Base-by-base conservation (phyloP, 1,140 invertebrate species). In the Mya arenaria region DNA sequence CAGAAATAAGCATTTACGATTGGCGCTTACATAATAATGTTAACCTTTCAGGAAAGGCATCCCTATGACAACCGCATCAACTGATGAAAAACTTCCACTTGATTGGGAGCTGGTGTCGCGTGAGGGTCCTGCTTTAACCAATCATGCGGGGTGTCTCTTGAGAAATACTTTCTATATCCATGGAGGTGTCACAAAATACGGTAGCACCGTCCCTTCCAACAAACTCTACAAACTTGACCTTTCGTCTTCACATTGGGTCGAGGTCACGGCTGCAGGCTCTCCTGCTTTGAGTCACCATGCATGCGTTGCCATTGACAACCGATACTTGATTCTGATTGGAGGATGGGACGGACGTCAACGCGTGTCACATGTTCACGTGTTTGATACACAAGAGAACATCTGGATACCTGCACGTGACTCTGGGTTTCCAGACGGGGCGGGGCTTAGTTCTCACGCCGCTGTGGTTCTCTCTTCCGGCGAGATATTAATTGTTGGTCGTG, bases 341-440 rank as follows among this genome's bases (percentile, higher is more conserved):
- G 91, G 91, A 15, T 92, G 91, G 91, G 82, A 90, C 82, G 91
- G 91, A 1, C 87, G 86, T 66, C 30, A 48, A 17, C 68, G 91
- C 19, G 74, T 63, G 6, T 71, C 66, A 32, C 44, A 60, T 41
- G 52, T 90, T 5, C 74, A 83, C 74, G 84, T 84, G 5, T 92
- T 85, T 82, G 90, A 92, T 82, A 80, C 83, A 17, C 75, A 82
- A 23, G 80, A 87, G 52, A 62, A 86, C 6, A 55, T 58, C 0
- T 92, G 91, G 91, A 23, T 79, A 4, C 13, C 52, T 10, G 44
- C 84, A 23, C 80, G 69, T 10, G 68, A 65, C 13, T 63, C 58
- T 39, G 91, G 91, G 2, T 92, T 91, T 81, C 90, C 90, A 4
- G 78, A 79, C 25, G 90, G 87, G 37, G 89, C 86, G n/a, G 91